Percentiles rank a stretch among this genome's conserved stretches.
phyloP scores from a whole-genome alignment of 2,797 vertebrate genomes.

The Pterois miles region DNA sequence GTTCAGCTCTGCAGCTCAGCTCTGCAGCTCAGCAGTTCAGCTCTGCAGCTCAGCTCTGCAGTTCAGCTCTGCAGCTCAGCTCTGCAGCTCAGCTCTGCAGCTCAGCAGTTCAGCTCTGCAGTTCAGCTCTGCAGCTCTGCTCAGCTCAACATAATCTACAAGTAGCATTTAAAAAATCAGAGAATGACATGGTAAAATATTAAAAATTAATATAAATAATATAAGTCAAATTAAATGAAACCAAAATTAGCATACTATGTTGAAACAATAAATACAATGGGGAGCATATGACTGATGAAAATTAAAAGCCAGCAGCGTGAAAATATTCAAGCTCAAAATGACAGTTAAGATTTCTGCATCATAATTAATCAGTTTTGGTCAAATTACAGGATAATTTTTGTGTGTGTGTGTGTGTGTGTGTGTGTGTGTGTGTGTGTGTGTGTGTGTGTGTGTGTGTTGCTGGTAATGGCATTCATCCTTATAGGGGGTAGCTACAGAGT shows the following conservation, averaged over 20 bases:
- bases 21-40: too few relatives aligned
- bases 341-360: background rate
- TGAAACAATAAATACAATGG: background rate
- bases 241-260: background rate
- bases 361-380: background rate
- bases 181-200: background rate
- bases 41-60: too few relatives aligned
- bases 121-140: too few relatives aligned
- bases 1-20: too few relatives aligned
- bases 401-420: too few relatives aligned
- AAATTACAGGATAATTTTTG: background rate
- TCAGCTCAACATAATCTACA: background rate
- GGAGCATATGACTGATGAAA: background rate
- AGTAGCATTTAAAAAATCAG: background rate
- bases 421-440: too few relatives aligned
- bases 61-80: too few relatives aligned
- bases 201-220: too few relatives aligned
- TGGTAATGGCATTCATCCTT: background rate
- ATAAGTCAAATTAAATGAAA: background rate
- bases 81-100: too few relatives aligned
- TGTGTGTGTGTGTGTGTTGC: background rate
- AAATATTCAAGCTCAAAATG: slow-evolving; percentile 1
- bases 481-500: background rate
- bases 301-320: background rate
- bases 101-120: too few relatives aligned